Base-by-base conservation (phyloP, 2,113 vertebrate species). In the Syngnathus floridae region DNA sequence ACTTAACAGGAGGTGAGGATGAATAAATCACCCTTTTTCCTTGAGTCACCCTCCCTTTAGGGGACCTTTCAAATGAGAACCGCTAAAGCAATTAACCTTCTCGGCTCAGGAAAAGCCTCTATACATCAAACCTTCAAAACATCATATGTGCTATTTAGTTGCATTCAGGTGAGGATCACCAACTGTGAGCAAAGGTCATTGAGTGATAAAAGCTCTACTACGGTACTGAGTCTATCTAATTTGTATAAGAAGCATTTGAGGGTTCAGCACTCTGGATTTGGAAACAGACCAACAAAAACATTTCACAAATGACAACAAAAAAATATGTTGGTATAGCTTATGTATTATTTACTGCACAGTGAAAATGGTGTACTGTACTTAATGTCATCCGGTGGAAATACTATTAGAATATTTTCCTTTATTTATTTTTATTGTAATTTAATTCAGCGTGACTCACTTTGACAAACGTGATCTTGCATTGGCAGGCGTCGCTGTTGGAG, bases 391-490 rank as follows among this genome's bases (percentile, higher is more conserved):
- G 40, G 40, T 11, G 3, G 9, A 41, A 9, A 41, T 11, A 12
- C 40, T 11, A 41, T 41, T 41, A 41, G 10, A 41, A 41, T 0
- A 12, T 41, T 41, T 41, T 11, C 40, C 9, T 31, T 31, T 31
- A 31, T 31, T 31, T 31, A 31, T 31, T 31, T 31, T 31, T 31
- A 31, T 31, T 31, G 26, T 31, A 31, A 31, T 31, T 31, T 3
- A 31, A 31, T 31, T 31, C 26, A 13, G 0, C 48, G 59, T n/a
- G 31, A 8, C 76, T 78, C 83, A 99, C 97, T 95, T 98, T 99
- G 71, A 98, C 80, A 74, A 99, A 99, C 58, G 91, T 96, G 82
- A 99, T 90, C 89, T 95, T 98, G 89, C 97, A 99, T 70, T 94
- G 87, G 85, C 93, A 97, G 40, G 86, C 84, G 36, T 94, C 89